These are phyloP conservation scores for Enteromius radiatus DNA, from an alignment of 2,797 vertebrate species.

Conservation along the genomic window DNA sequence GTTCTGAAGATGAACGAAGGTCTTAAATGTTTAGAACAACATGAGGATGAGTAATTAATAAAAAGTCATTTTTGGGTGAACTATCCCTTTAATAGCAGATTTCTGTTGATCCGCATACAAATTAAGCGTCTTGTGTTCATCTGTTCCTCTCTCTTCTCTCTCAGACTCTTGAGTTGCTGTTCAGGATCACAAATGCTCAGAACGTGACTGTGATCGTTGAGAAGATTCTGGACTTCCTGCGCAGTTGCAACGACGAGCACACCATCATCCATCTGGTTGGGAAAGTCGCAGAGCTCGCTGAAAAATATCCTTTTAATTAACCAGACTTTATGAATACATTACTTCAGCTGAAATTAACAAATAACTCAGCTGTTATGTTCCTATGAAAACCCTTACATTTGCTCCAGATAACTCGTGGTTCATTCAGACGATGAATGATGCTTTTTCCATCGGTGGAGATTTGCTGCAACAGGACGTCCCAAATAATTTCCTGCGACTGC, in stretches of 20 bases:
- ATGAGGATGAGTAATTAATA: too few relatives aligned
- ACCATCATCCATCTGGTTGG: slow-evolving; percentile 86
- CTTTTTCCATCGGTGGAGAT: slow-evolving; percentile 92
- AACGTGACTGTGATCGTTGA: slow-evolving; percentile 93
- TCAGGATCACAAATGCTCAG: slow-evolving; percentile 93
- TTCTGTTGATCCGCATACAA: background rate
- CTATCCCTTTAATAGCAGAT: too few relatives aligned
- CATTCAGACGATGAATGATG: slow-evolving; percentile 94
- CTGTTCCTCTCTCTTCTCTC: slow-evolving; percentile 13
- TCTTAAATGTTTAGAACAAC: too few relatives aligned
- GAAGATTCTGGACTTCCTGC: slow-evolving; percentile 95
- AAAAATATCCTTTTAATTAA: slow-evolving; percentile 91
- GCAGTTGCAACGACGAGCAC: slow-evolving; percentile 86
- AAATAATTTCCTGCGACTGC: slow-evolving; percentile 89
- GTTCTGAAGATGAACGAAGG: too few relatives aligned
- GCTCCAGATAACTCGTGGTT: slow-evolving; percentile 95
- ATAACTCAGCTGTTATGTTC: slow-evolving; percentile 66
- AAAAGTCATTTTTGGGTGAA: too few relatives aligned
- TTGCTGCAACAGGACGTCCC: slow-evolving; percentile 89
- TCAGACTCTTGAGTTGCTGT: slow-evolving; percentile 94
- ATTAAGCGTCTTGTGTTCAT: background rate
- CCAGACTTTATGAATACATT: background rate
- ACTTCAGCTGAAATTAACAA: background rate
- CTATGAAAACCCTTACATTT: slow-evolving; percentile 86
- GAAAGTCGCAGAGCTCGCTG: slow-evolving; percentile 94